Base-by-base conservation (phyloP, 2,888 invertebrate species). In the Archaeoteleia sp. region DNA sequence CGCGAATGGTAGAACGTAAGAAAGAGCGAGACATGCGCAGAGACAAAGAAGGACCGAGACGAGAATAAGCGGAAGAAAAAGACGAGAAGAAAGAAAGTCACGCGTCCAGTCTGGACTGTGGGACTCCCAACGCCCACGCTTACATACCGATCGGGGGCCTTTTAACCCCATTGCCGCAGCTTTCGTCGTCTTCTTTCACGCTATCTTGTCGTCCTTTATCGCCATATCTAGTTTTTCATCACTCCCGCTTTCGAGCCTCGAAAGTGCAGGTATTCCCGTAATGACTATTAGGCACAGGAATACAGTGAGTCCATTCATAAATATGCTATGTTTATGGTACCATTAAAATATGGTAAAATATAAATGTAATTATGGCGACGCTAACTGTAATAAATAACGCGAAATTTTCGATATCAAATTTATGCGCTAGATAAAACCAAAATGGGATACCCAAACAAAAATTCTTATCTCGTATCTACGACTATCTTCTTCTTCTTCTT, bases 161-260 rank as follows among this genome's bases (percentile, higher is more conserved):
- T 61, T 65, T 63, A 60, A 61, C 51, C 45, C 62, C 54, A 34
- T 57, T 57, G 57, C 40, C 78, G 78, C 78, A 72, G 76, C 78
- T 76, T 77, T 77, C 74, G 71, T 74, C 76, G 74, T 75, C 75
- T 73, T 75, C 73, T 72, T 77, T 72, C 71, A 60, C 61, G 23
- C 54, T 48, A 14, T 48, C 53, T 40, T 32, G 35, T 17, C 40
- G 10, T 48, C 30, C 49, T 55, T 55, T 46, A 62, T 63, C 48
- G 25, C 23, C n/a, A 10, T 39, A 62, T 62, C 46, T 34, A 46
- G 35, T 46, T 48, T 49, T 46, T 62, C 46, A 42, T 62, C 42
- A 23, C 53, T 13, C 27, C 53, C 27, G 49, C 46, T 34, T 51
- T 60, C 35, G 20, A 20, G 20, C 20, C 20, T 20, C 20, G 20